These are phyloP conservation scores for Glomeris marginata DNA, from an alignment of 2,888 invertebrate genomes.

Conservation along the genomic window DNA sequence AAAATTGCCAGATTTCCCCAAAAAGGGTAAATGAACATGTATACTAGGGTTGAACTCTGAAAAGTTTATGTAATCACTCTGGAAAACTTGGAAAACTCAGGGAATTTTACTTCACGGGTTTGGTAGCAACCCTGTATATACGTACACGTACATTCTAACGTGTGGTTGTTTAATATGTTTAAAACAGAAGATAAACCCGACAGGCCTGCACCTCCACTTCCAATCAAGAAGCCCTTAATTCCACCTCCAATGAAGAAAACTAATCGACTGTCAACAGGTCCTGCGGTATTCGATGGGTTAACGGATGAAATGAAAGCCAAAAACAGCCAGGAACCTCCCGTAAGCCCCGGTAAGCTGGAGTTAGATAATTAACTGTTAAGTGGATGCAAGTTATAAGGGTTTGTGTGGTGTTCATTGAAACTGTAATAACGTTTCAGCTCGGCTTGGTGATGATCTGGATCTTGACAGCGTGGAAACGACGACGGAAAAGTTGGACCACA, in stretches of 20 bases:
- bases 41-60: too few relatives aligned
- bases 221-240: conserved; percentile 23
- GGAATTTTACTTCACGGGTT: too few relatives aligned
- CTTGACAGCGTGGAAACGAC: conserved; percentile 24
- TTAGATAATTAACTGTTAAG: too few relatives aligned
- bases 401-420: too few relatives aligned
- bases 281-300: conserved; percentile 26
- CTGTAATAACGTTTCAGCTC: too few relatives aligned
- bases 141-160: too few relatives aligned
- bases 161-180: too few relatives aligned
- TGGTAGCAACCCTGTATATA: too few relatives aligned
- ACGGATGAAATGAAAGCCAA: conserved; percentile 3
- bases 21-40: conserved; percentile 16
- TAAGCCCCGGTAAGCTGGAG: conserved; percentile 1
- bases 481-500: conserved; percentile 27
- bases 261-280: conserved; percentile 18
- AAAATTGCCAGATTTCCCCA: conserved; percentile 18
- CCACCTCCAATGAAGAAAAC: conserved; percentile 29
- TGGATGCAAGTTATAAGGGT: too few relatives aligned
- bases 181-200: conserved; percentile 14
- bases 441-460: conserved; percentile 14
- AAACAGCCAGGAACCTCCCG: background rate
- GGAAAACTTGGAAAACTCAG: too few relatives aligned
- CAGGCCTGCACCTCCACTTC: conserved; percentile 16
- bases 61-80: too few relatives aligned